Base-by-base conservation (phyloP, 2,888 invertebrate species). In the Cynaeus angustus region DNA sequence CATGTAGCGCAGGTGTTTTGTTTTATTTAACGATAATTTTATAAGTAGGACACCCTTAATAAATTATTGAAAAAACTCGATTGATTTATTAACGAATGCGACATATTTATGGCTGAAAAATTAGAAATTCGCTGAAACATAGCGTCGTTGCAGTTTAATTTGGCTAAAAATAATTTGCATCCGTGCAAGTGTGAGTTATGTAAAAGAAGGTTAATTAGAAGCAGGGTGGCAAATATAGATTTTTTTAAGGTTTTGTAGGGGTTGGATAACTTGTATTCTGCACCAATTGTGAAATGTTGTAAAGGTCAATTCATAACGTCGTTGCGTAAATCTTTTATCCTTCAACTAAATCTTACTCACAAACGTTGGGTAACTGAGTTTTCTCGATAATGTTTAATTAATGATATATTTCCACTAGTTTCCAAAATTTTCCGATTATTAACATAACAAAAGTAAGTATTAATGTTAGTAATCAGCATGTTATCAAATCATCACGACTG, bases 61-160 rank as follows among this genome's bases (percentile, higher is more conserved):
- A 26, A 21, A 59, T 59, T 59, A 59, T 59, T 43, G 33, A 45
- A 56, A 56, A 58, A 59, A 59, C 7, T 10, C n/a, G 43, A 50
- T 14, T 48, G 50, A 61, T 61, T 61, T 61, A 61, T 61, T 37
- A 12, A 26, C 33, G 26, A 21, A 10, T 8, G 37, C n/a, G 48
- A 61, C 61, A 50, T 50, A 50, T 61, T 61, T 61, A 61, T 33
- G 48, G 28, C 9, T 28, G 28, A 26, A 26, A 58, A 58, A 43
- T 37, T 43, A 30, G 43, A 28, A 28, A 21, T 59, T 43, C 28
- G 45, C 30, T 59, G 59, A 56, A 56, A 56, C 21, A 53, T 14
- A 9, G 37, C 33, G 9, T 53, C 16, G 48, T 21, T 50, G 53
- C 33, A 53, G 21, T 56, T 43, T 56, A 56, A 50, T 50, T 43